Conservation (phyloP, 2,797 vertebrate species). For the Oreonectes daqikongensis region DNA sequence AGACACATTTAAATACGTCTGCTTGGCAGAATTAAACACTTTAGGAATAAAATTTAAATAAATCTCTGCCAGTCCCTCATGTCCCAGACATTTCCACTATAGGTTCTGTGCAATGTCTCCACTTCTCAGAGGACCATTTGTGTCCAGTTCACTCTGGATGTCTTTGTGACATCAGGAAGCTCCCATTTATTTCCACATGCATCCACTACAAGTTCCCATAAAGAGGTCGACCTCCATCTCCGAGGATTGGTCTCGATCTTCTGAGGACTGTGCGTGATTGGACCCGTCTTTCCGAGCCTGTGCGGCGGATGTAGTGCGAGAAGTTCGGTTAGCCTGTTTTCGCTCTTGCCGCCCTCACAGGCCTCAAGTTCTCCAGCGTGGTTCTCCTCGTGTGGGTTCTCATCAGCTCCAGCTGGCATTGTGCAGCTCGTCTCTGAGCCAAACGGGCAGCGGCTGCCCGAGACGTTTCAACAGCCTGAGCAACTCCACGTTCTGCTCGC, state of each 20-base stretch:
- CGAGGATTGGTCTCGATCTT: constrained; percentile 20
- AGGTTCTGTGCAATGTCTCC: background rate
- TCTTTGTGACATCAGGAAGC: constrained; percentile 32
- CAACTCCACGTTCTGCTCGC: constrained; percentile 83
- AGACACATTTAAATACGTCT: constrained; percentile 48
- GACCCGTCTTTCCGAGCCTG: constrained; percentile 14
- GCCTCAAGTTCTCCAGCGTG: constrained; percentile 32
- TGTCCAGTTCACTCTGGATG: constrained; percentile 24
- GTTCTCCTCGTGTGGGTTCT: constrained; percentile 11
- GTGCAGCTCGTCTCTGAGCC: constrained; percentile 86
- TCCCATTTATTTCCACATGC: background rate
- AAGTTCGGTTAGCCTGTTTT: constrained; percentile 32
- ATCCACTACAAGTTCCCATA: constrained; percentile 11
- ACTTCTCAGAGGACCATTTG: constrained; percentile 11
- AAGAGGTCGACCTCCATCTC: background rate
- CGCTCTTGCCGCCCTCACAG: constrained; percentile 34
- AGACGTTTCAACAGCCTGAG: constrained; percentile 83
- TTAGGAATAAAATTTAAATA: constrained; percentile 27
- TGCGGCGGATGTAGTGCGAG: constrained; percentile 22
- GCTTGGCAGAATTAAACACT: constrained; percentile 48
- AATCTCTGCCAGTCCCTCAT: constrained; percentile 8
- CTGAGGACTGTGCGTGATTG: constrained; percentile 8
- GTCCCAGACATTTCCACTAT: constrained; percentile 10
- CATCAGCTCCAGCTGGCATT: constrained; percentile 82
- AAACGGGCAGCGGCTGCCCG: constrained; percentile 81